Evolutionary conservation across 2,113 vertebrate genomes (phyloP), one percentile per base, ranked within the genome.

Genomic region (Anolis carolinensis): DNA sequence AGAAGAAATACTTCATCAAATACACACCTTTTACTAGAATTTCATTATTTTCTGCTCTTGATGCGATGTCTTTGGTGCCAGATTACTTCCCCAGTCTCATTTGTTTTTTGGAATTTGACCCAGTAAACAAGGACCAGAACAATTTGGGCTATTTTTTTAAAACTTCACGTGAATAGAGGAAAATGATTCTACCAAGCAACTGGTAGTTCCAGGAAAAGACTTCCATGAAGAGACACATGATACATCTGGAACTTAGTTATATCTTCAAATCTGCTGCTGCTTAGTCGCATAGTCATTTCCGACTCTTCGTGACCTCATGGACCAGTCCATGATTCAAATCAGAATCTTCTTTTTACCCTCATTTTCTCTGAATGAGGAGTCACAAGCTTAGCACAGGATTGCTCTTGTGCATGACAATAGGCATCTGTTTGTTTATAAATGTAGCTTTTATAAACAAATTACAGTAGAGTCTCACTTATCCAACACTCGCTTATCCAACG

Each of bases 21-120:
- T 44, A 59, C 75, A 34, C 62, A 89, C 83, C 85, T 11, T 75
- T 89, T 14, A 50, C 23, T n/a, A 50, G 44, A 55, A 39, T 1
- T 68, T 44, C 14, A 48, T 59, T 0, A 63, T 0, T 2, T 72
- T 74, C 39, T 65, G 55, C 30, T 68, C 67, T 50, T 68, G 9
- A 81, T 63, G 4, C 6, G 16, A 81, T 20, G 4, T 16, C 59
- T 39, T 27, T 13, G 73, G 65, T 0, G 11, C 2, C 77, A 65
- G 65, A 59, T 63, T 71, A 59, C 87, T 87, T 50, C 50, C 23
- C 76, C 65, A 78, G 74, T 59, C 68, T 73, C 44, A 23, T 16
- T 89, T 91, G 89, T 85, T 87, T 59, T n/a, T 77, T 71, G 63
- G 20, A 44, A 67, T 44, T 62, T 80, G 79, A 44, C 13, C 62